Base-by-base conservation (phyloP, 2,888 invertebrate genomes). In the Oligia latruncula region DNA sequence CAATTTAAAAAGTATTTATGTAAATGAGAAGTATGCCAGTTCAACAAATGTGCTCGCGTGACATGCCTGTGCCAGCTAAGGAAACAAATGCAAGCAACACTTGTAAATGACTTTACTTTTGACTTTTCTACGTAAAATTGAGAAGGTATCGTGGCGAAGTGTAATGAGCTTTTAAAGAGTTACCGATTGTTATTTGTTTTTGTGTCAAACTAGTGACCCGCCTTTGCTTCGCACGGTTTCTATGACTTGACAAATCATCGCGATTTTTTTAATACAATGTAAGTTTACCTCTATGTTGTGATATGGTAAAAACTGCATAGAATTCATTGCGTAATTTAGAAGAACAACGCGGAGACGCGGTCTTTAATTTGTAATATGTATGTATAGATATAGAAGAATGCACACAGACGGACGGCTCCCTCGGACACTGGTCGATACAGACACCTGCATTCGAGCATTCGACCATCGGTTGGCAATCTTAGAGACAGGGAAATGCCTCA, bases 61-160 rank as follows among this genome's bases (percentile, higher is more conserved):
- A 81, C 83, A 68, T 49, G 23, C 2, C 15, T 8, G 13, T 29
- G 1, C 29, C 29, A 29, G 20, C 40, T 29, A 1, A 55, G 40
- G 68, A 49, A 79, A 84, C 74, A 82, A 85, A 85, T 83, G 73
- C 81, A 84, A 77, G 78, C 76, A 58, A 76, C 86, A 78, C 77
- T 81, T 72, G 67, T 76, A 65, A 72, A 71, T 71, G 35, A 29
- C 52, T 71, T 74, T 66, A 60, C 70, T 78, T 87, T 80, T 67
- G 20, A 80, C 23, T 75, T 75, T 71, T 67, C 29, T 20, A 52
- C 23, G 29, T 52, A 40, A 29, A 65, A 71, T 55, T 67, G 43
- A 29, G 17, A 68, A 55, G 15, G 46, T n/a, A 29, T 66, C 13
- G 66, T 52, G 65, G 49, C 2, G 40, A 17, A 74, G 5, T 15